Evolutionary conservation across 2,113 vertebrate genomes (phyloP).

Genomic region (Pagrus major): DNA sequence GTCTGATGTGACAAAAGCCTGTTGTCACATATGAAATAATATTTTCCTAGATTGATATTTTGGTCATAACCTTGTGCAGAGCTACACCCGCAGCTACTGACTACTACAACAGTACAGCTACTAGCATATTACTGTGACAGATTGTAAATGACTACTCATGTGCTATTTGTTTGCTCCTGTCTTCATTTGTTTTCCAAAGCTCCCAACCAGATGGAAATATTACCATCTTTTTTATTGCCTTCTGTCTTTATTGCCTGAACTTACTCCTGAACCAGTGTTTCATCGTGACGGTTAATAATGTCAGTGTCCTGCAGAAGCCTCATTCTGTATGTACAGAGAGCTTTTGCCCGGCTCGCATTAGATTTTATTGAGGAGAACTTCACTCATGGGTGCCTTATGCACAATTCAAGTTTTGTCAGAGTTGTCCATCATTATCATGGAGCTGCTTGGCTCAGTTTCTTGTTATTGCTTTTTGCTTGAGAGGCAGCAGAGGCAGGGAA

Average conservation of each 20-base stretch:
- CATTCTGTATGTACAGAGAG: conserved; percentile 1
- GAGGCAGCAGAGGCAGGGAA: conserved; percentile 1
- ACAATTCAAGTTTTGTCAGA: not conserved
- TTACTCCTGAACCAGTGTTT: not conserved
- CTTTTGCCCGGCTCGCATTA: not conserved
- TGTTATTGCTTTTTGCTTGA: conserved; percentile 21
- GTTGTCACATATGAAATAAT: not conserved
- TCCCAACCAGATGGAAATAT: conserved; percentile 5
- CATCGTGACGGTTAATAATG: conserved; percentile 14
- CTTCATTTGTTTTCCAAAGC: conserved; percentile 21
- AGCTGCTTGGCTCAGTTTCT: not conserved
- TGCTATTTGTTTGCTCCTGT: conserved; percentile 4
- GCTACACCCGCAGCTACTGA: not conserved
- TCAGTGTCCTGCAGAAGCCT: conserved; percentile 14
- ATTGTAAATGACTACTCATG: conserved; percentile 3
- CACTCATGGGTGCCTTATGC: not conserved
- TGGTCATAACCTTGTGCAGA: not conserved
- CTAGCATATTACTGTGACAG: not conserved
- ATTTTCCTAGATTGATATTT: not conserved
- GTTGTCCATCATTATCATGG: conserved; percentile 12
- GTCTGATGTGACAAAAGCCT: no score
- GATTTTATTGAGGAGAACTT: conserved; percentile 24
- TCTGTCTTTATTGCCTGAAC: conserved; percentile 30
- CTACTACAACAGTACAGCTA: not conserved
- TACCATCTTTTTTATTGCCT: conserved; percentile 17